Evolutionary conservation across 2,113 vertebrate genomes (phyloP).

Genomic region (Sylvietta virens): DNA sequence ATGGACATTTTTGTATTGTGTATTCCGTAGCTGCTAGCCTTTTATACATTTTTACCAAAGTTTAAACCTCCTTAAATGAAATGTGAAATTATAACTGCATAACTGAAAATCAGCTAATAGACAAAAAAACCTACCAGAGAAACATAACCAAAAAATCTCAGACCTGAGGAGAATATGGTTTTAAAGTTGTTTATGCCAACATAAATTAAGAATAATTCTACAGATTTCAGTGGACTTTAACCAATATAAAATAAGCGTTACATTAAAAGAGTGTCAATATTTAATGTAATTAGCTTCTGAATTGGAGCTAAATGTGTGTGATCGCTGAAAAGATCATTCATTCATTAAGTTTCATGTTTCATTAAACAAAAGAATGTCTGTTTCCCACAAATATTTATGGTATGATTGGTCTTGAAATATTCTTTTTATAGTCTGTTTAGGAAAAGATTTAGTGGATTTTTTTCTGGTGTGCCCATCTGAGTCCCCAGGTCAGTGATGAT

Average conservation of each 20-base stretch:
- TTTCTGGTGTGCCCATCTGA: rapidly evolving
- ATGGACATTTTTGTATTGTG: not conserved
- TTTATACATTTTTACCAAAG: not conserved
- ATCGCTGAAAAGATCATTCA: not conserved
- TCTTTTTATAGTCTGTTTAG: not conserved
- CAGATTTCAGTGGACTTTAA: not conserved
- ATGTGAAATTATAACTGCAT: not conserved
- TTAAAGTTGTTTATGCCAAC: not conserved
- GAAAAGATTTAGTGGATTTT: not conserved
- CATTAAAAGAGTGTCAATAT: not conserved
- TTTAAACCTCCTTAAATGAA: not conserved
- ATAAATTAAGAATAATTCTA: not conserved
- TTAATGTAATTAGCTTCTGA: not conserved
- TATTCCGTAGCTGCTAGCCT: not conserved
- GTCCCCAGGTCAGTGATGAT: not conserved
- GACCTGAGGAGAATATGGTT: not conserved
- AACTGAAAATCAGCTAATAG: not conserved
- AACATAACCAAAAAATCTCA: not conserved
- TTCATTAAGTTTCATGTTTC: not conserved
- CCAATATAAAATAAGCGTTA: not conserved
- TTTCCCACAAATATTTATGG: not conserved
- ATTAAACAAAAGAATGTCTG: not conserved
- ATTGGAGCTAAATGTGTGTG: not conserved
- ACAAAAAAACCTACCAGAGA: not conserved
- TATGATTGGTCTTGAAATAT: not conserved